Evolutionary conservation across 2,888 invertebrate species (phyloP), one percentile per base, ranked within the genome.

Genomic region (Drosophila borborema): DNA sequence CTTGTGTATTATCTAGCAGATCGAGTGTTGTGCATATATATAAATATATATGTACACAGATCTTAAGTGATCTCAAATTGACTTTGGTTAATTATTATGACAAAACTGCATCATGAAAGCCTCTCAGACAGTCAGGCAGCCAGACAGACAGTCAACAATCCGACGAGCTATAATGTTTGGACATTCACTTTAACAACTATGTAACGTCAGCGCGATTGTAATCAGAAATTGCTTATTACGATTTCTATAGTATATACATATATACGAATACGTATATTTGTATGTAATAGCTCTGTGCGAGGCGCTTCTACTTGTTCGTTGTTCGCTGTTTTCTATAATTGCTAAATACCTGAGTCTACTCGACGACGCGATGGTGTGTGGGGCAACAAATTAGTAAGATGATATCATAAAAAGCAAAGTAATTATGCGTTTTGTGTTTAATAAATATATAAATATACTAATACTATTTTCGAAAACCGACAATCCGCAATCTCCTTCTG

Each of bases 141-240:
- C 53, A 20, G 36, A 58, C 65, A 55, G 28, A 43, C 55, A 54
- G 55, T 56, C 59, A 72, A 63, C 46, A 55, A 43, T 60, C 28
- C 40, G 53, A 20, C 40, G 38, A 61, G 61, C 28, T 51, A 53
- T 63, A 63, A 58, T 72, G 59, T 65, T 71, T 77, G 68, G 68
- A 80, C 78, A 72, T 72, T 78, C 78, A 78, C 78, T 78, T 77
- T 63, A 67, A 48, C 54, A 66, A 40, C 49, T 51, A 46, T 38
- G 40, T 61, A 62, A 68, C 64, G 53, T 46, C 60, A 41, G 45
- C 51, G 72, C 55, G 72, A 80, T 77, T 65, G 77, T 72, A 72
- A 72, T 77, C 78, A 64, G 64, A 72, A 77, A 76, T 81, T 49
- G 77, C 72, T 63, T 72, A 81, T 81, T 80, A 78, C 81, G 81